These are phyloP conservation scores for Malaclemys terrapin DNA, from an alignment of 2,113 vertebrate genomes.

Conservation along the genomic window DNA sequence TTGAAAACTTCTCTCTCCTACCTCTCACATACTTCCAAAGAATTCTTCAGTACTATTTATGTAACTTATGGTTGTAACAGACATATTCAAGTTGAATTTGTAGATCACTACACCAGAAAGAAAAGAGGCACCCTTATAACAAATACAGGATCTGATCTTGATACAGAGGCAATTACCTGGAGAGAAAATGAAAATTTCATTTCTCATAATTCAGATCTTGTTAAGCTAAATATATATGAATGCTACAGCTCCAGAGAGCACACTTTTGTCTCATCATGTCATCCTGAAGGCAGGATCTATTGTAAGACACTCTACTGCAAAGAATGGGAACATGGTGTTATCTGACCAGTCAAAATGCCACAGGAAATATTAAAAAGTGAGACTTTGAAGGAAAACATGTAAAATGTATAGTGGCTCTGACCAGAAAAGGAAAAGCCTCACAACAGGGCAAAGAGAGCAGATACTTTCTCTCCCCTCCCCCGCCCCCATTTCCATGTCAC, in stretches of 20 bases:
- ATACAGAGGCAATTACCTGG: not conserved
- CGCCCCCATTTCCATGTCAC: not conserved
- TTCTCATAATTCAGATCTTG: not conserved
- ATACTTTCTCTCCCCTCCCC: not conserved
- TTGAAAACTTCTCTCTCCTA: too few species aligned
- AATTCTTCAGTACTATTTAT: not conserved
- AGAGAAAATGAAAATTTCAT: not conserved
- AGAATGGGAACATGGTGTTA: not conserved
- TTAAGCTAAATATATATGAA: not conserved
- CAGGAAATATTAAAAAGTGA: not conserved
- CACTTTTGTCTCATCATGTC: not conserved
- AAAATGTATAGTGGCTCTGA: not conserved
- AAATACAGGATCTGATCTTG: not conserved
- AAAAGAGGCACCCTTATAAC: too few species aligned
- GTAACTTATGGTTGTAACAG: not conserved
- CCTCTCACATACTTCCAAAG: not conserved
- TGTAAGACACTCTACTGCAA: not conserved
- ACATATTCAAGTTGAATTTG: not conserved
- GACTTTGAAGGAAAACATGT: not conserved
- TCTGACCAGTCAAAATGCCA: not conserved
- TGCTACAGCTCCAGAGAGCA: not conserved
- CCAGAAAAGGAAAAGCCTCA: not conserved
- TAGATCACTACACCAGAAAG: not conserved
- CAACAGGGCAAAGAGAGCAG: not conserved
- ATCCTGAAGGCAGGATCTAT: not conserved